These are phyloP conservation scores for Blastomussa wellsi DNA, from an alignment of 92 coral and sea anemone species.

Conservation along the genomic window DNA sequence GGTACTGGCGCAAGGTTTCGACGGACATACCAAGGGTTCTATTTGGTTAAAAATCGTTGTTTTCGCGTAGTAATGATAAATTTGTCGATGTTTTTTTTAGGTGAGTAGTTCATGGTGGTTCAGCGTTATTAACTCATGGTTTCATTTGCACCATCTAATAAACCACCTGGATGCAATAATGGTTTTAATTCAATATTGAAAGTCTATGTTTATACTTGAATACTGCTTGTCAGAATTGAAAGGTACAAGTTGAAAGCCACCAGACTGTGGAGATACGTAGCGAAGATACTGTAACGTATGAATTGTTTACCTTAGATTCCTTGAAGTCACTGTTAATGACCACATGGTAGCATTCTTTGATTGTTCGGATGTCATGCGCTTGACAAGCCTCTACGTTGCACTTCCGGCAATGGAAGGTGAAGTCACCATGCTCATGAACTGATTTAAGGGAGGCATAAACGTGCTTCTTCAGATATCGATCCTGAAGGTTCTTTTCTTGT, in stretches of 20 bases:
- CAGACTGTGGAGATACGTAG: no score
- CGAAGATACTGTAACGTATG: no score
- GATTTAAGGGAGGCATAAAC: slow-evolving; percentile 38
- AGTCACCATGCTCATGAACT: slow-evolving; percentile 49
- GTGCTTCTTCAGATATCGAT: slow-evolving; percentile 49
- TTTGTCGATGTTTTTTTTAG: no score
- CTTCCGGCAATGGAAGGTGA: slow-evolving; percentile 77
- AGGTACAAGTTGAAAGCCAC: no score
- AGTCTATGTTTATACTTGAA: not conserved
- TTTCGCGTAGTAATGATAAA: no score
- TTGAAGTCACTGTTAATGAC: slow-evolving; percentile 59
- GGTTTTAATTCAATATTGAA: not conserved
- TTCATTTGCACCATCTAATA: no score
- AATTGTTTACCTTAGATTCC: slow-evolving; percentile 40
- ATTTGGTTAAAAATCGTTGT: no score
- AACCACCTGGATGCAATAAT: no score
- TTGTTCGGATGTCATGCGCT: slow-evolving; percentile 76
- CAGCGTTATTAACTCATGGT: no score
- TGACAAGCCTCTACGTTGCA: slow-evolving; percentile 78
- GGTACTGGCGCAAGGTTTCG: no score
- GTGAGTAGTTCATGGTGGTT: no score
- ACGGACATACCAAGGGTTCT: no score
- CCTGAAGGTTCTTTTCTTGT: slow-evolving; percentile 49
- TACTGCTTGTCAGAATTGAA: not conserved
- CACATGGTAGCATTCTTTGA: slow-evolving; percentile 57